Percentiles rank a stretch among this genome's conserved stretches.
phyloP scores from a whole-genome alignment of 2,797 vertebrate genomes.

The Graptemys geographica region DNA sequence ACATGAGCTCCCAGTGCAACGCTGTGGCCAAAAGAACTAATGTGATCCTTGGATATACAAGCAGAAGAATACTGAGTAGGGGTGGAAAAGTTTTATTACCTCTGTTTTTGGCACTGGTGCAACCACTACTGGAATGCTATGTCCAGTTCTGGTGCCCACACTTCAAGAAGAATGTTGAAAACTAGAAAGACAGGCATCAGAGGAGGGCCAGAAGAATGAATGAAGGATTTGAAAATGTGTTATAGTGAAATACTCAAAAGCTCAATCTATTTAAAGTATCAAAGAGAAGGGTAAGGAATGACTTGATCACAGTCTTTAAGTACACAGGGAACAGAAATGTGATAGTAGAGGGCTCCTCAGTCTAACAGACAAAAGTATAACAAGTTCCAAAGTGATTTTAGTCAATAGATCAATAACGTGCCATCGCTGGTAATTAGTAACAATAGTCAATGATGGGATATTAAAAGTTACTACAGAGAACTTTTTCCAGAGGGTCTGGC shows the following conservation, averaged over 20 bases:
- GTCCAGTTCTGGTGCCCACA: not conserved
- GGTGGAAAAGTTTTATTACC: not conserved
- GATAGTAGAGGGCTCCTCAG: constrained; percentile 3
- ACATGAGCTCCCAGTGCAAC: not conserved
- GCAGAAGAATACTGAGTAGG: not conserved
- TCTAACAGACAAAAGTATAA: too few species aligned
- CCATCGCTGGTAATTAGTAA: too few species aligned
- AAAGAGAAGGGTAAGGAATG: not conserved
- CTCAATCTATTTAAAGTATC: constrained; percentile 33
- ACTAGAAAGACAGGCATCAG: constrained; percentile 42
- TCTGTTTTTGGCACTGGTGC: not conserved
- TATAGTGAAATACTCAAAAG: constrained; percentile 14
- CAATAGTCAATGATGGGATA: too few species aligned
- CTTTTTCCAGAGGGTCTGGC: too few species aligned
- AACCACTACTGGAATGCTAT: not conserved
- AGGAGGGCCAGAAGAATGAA: constrained; percentile 52
- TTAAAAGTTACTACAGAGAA: too few species aligned
- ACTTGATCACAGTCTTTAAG: constrained; percentile 37
- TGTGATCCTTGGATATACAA: not conserved
- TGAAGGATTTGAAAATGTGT: constrained; percentile 63
- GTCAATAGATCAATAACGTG: too few species aligned
- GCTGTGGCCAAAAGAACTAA: not conserved
- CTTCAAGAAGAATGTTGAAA: constrained; percentile 52
- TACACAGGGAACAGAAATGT: constrained; percentile 21
- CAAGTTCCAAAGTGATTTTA: too few species aligned